Base-by-base conservation (phyloP, 2,113 vertebrate genomes). In the Paraplagusia blochii region DNA sequence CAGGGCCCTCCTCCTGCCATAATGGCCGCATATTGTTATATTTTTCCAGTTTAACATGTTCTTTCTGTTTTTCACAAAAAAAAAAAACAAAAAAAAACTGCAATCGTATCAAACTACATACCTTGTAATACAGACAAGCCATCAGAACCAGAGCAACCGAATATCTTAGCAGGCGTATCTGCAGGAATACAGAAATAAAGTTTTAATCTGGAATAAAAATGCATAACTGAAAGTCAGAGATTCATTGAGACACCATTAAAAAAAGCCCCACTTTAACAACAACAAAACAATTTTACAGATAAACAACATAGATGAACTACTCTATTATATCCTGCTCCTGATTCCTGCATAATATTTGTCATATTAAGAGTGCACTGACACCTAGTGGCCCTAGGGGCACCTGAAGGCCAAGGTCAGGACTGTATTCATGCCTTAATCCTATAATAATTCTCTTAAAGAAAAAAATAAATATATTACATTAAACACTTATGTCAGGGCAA, bases 121-220 rank as follows among this genome's bases (percentile, higher is more conserved):
- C 97, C 96, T 97, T 97, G 68, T 87, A 92, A 85, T 91, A 91
- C 65, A 99, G 90, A 72, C 88, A 95, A 3, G 90, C 74, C 19
- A 97, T 85, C 29, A 91, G 80, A 52, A 89, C 65, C 43, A 93
- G 39, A 8, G 95, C 91, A 65, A 94, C 7, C 4, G 77, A 91
- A 61, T 92, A 94, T 66, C 92, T 91, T 66, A 95, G 76, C 46
- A 93, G 49, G 74, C 72, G 91, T 13, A 90, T 79, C 97, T 98
- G 88, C 44, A 17, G 63, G 66, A 79, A 67, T 82, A 69, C 0
- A 53, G 29, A 72, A 39, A 78, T 72, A 72, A 51, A 86, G 63
- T 29, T 29, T 29, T 7, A 9, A 15, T 7, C 8, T 8, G 9
- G 44, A 17, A 16, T 17, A 16, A 44, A 16, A 17, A 9, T 9